phyloP scores from a whole-genome alignment of 2,888 invertebrate genomes.

The Hermaeophaga mercurialis region DNA sequence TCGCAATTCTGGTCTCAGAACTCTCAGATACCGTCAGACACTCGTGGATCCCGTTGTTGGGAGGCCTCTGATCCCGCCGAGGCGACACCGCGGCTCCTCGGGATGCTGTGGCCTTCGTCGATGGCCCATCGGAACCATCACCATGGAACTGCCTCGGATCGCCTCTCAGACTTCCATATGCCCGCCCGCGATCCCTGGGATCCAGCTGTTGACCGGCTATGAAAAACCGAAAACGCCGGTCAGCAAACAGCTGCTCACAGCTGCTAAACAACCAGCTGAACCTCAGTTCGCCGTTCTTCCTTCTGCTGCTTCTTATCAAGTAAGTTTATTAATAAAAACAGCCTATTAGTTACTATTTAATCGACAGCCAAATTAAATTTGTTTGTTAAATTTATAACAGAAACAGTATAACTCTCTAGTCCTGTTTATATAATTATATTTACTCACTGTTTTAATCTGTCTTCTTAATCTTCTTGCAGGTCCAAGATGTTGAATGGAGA shows the following conservation, averaged over 20 bases:
- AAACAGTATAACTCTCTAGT: too few relatives aligned
- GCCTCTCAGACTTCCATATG: constrained; percentile 55
- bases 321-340: too few relatives aligned
- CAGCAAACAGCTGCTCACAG: constrained; percentile 50
- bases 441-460: too few relatives aligned
- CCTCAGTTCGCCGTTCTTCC: constrained; percentile 55
- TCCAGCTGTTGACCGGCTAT: constrained; percentile 45
- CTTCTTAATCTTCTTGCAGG: too few relatives aligned
- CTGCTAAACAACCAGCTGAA: constrained; percentile 45
- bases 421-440: too few relatives aligned
- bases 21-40: background rate
- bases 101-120: constrained; percentile 40
- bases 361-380: too few relatives aligned
- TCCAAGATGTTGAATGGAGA: too few relatives aligned
- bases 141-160: constrained; percentile 56
- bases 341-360: too few relatives aligned
- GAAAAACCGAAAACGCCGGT: constrained; percentile 45
- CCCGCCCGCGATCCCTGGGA: constrained; percentile 44
- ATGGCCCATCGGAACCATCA: constrained; percentile 29
- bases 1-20: background rate
- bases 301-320: constrained; percentile 56
- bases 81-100: constrained; percentile 11
- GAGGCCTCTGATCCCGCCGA: background rate
- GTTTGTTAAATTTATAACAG: too few relatives aligned
- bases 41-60: background rate